Conservation (phyloP, 2,113 vertebrate species). For the Etheostoma spectabile region DNA sequence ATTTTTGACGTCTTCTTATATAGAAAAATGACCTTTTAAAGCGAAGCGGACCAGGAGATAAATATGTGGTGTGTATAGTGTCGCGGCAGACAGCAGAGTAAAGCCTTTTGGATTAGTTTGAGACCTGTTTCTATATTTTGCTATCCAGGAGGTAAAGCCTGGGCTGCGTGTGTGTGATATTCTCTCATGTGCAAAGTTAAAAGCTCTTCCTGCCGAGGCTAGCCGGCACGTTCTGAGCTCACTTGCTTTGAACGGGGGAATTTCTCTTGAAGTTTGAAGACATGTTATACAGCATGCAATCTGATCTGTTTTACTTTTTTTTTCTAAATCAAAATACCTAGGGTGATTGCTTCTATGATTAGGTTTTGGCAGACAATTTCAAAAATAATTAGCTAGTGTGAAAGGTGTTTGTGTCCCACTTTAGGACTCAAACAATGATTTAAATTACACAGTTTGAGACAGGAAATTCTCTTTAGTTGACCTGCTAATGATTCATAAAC, state of each 20-base stretch:
- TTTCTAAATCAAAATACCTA: not conserved
- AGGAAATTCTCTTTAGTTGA: not conserved
- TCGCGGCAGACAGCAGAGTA: not conserved
- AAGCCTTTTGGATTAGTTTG: not conserved
- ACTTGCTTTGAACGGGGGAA: constrained; percentile 18
- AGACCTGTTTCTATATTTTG: not conserved
- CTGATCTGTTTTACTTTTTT: not conserved
- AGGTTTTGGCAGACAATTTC: not conserved
- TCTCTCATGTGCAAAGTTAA: constrained; percentile 6
- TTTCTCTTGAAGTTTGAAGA: constrained; percentile 29
- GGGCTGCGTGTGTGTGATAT: not conserved
- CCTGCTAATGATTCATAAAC: not conserved
- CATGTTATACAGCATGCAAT: not conserved
- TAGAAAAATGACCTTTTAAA: constrained; percentile 17
- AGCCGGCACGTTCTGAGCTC: not conserved
- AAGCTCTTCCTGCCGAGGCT: not conserved
- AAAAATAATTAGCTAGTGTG: not conserved
- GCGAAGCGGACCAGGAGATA: not conserved
- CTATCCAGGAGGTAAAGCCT: not conserved
- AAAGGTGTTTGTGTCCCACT: no score
- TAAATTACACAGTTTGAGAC: not conserved
- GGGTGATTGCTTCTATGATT: not conserved
- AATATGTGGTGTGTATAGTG: not conserved
- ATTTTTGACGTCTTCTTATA: constrained; percentile 14
- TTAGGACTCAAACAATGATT: not conserved